phyloP scores from a whole-genome alignment of 2,797 vertebrate species.

The Mus caroli region DNA sequence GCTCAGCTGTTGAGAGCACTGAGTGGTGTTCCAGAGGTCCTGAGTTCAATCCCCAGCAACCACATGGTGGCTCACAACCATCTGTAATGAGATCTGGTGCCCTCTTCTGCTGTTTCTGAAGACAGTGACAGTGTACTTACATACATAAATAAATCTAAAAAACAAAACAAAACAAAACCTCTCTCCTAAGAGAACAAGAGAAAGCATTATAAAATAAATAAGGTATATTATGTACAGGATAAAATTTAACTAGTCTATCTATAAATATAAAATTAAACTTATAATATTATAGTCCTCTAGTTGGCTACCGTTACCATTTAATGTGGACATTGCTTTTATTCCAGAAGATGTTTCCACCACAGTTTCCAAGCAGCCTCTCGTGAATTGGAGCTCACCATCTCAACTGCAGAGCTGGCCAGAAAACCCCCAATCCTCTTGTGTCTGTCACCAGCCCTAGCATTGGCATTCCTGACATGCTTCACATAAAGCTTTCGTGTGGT shows the following conservation, averaged over 20 bases:
- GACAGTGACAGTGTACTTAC: too few species aligned
- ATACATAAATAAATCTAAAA: too few species aligned
- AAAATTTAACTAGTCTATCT: background rate
- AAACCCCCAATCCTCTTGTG: background rate
- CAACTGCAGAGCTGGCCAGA: background rate
- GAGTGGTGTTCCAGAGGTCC: too few species aligned
- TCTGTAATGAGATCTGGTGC: too few species aligned
- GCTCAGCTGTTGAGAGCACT: too few species aligned
- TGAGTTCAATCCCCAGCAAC: too few species aligned
- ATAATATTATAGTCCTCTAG: background rate
- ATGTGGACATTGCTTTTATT: background rate
- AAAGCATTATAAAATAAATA: background rate
- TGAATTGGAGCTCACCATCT: background rate
- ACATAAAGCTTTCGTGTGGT: too few species aligned
- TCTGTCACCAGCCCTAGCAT: background rate
- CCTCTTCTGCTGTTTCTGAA: too few species aligned
- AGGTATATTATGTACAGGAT: background rate
- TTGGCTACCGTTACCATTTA: background rate
- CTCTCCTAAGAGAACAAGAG: too few species aligned
- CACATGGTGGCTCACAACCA: too few species aligned
- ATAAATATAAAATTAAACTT: background rate
- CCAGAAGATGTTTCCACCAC: background rate
- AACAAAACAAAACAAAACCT: too few species aligned
- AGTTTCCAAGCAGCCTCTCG: background rate
- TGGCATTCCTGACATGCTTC: background rate